Percentiles rank a stretch among this genome's conserved stretches.
These are phyloP conservation scores for Oithona nana DNA, from an alignment of 2,888 invertebrate genomes.

Conservation along the genomic window DNA sequence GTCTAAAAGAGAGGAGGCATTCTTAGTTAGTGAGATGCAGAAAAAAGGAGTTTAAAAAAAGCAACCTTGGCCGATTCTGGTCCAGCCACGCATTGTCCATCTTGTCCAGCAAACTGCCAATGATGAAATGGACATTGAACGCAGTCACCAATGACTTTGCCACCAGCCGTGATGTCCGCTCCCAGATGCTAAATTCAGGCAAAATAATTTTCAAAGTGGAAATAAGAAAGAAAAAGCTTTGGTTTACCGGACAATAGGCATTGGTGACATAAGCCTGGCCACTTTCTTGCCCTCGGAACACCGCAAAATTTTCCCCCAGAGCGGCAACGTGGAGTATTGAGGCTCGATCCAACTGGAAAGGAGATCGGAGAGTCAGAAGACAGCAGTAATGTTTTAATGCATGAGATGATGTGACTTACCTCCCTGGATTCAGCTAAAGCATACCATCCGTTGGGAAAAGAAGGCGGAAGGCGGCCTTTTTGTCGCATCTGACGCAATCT, in stretches of 20 bases:
- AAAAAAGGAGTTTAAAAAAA: not conserved
- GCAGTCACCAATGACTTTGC: slow-evolving; percentile 45
- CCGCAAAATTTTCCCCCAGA: slow-evolving; percentile 21
- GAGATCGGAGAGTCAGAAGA: not conserved
- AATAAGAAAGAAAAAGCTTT: too few species aligned
- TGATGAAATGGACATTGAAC: slow-evolving; percentile 75
- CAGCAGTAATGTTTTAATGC: not conserved
- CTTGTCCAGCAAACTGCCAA: slow-evolving; percentile 56
- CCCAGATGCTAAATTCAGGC: too few species aligned
- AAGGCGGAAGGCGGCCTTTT: slow-evolving; percentile 51
- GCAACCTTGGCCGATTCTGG: slow-evolving; percentile 44
- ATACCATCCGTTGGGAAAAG: slow-evolving; percentile 80
- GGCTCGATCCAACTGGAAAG: not conserved
- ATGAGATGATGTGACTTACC: slow-evolving; percentile 27
- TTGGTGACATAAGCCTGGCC: slow-evolving; percentile 49
- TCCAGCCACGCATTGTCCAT: slow-evolving; percentile 51
- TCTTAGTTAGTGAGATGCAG: not conserved
- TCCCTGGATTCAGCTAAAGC: slow-evolving; percentile 47
- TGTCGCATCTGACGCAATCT: slow-evolving; percentile 36
- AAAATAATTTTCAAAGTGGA: too few species aligned
- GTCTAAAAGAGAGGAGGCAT: slow-evolving; percentile 3
- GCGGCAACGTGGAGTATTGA: not conserved
- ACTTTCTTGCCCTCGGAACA: slow-evolving; percentile 38
- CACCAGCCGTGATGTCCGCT: slow-evolving; percentile 63
- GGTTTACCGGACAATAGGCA: slow-evolving; percentile 35